Base-by-base conservation (phyloP, 2,113 vertebrate genomes). In the Morone saxatilis region DNA sequence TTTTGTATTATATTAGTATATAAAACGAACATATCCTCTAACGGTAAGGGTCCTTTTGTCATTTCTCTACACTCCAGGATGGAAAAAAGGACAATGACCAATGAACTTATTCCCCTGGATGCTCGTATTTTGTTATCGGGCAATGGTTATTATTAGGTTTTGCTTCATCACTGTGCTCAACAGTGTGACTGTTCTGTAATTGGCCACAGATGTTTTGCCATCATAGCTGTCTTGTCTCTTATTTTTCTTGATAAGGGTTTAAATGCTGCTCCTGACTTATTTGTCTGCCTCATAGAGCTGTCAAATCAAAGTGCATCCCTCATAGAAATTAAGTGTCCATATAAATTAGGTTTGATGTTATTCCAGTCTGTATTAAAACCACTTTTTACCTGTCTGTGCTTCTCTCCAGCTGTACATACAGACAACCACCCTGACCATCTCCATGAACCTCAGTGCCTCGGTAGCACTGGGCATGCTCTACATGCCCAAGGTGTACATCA, bases 401-500 rank as follows among this genome's bases (percentile, higher is more conserved):
- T 81, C 93, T 88, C 95, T 95, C 13, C 95, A 99, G 98, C 96
- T 99, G 93, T 98, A 98, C 96, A 98, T 99, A 92, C 98, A 99
- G 95, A 99, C 98, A 47, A 98, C 97, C 93, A 99, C 97, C 1
- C 96, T 98, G 85, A 98, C 97, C 88, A 98, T 99, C 95, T 98
- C 97, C 95, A 99, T 99, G 98, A 99, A 98, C 95, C 94, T 99
- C 93, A 99, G 98, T 95, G 98, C 98, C 50, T 99, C 97, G 10
- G 98, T 99, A 94, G 97, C 98, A 75, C 96, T 99, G 95, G 97
- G 98, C 93, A 97, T 99, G 97, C 97, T 99, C 78, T 99, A 98
- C 94, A 97, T 98, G 97, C 98, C 98, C 93, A 99, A 99, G 96
- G 98, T 99, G 83, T 99, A 99, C 96, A 97, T 99, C 95, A 98